phyloP scores from a whole-genome alignment of 37 sponge, comb jelly and placozoan species.

The Lycopodina hypogea region DNA sequence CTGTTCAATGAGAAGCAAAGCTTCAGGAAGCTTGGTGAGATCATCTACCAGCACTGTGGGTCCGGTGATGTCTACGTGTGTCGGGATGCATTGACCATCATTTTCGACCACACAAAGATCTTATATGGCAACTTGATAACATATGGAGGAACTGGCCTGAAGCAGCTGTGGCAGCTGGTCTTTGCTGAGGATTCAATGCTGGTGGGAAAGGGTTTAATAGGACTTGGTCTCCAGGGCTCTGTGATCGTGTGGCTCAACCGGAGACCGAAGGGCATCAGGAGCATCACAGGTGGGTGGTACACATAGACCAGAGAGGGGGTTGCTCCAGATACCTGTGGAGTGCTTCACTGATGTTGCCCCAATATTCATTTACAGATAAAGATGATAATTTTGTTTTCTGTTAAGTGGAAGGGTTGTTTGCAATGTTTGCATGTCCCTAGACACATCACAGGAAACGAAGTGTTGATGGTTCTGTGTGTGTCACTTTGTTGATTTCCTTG shows the following conservation, averaged over 20 bases:
- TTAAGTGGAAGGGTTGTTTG: too few relatives aligned
- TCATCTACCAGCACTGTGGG: slow-evolving; percentile 49
- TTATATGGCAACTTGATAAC: slow-evolving; percentile 52
- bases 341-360: too few relatives aligned
- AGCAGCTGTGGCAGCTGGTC: slow-evolving; percentile 41
- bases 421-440: too few relatives aligned
- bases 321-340: not conserved
- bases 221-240: slow-evolving; percentile 25
- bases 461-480: too few relatives aligned
- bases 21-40: slow-evolving; percentile 48
- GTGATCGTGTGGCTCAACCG: slow-evolving; percentile 31
- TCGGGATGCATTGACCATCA: slow-evolving; percentile 48
- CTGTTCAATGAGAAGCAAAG: slow-evolving; percentile 57
- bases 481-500: too few relatives aligned
- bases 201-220: slow-evolving; percentile 40
- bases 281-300: slow-evolving; percentile 24
- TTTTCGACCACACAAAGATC: slow-evolving; percentile 28
- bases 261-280: slow-evolving; percentile 20
- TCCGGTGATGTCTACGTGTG: slow-evolving; percentile 55
- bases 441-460: too few relatives aligned
- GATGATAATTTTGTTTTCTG: too few relatives aligned
- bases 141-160: slow-evolving; percentile 43
- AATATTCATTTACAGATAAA: too few relatives aligned
- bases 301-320: not conserved
- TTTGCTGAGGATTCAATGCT: slow-evolving; percentile 17